Evolutionary conservation across 23 tunicate species (phyloP).

Genomic region (Oikopleura vanhoeffeni): DNA sequence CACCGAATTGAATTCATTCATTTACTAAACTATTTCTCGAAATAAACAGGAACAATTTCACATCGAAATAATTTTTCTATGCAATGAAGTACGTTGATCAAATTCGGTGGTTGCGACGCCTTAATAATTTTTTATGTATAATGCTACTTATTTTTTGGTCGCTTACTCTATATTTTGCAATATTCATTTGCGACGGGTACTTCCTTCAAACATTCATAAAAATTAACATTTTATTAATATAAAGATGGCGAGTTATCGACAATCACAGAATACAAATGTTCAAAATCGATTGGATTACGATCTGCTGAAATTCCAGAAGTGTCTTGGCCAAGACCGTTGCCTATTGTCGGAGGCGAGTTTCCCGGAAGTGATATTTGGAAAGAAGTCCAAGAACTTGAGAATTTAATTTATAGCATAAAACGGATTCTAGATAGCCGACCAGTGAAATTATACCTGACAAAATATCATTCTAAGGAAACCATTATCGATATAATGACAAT

Average conservation of each 20-base stretch:
- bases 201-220: too few relatives aligned
- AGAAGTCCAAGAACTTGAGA: neutral
- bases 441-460: neutral
- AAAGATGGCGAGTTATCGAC: neutral
- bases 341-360: conserved; percentile 1
- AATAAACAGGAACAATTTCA: too few relatives aligned
- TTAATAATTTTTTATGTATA: too few relatives aligned
- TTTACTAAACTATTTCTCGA: too few relatives aligned
- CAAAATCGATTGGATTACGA: neutral
- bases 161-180: too few relatives aligned
- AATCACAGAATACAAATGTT: neutral
- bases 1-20: too few relatives aligned
- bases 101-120: too few relatives aligned
- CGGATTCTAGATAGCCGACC: neutral
- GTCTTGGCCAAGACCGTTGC: conserved; percentile 11
- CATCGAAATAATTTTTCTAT: too few relatives aligned
- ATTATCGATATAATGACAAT: neutral
- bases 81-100: too few relatives aligned
- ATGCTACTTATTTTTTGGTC: too few relatives aligned
- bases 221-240: too few relatives aligned
- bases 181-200: too few relatives aligned
- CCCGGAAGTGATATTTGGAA: neutral
- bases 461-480: conserved; percentile 7
- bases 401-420: neutral
- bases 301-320: neutral